Evolutionary conservation across 2,888 invertebrate genomes (phyloP).

Genomic region (Enchytraeus crypticus): DNA sequence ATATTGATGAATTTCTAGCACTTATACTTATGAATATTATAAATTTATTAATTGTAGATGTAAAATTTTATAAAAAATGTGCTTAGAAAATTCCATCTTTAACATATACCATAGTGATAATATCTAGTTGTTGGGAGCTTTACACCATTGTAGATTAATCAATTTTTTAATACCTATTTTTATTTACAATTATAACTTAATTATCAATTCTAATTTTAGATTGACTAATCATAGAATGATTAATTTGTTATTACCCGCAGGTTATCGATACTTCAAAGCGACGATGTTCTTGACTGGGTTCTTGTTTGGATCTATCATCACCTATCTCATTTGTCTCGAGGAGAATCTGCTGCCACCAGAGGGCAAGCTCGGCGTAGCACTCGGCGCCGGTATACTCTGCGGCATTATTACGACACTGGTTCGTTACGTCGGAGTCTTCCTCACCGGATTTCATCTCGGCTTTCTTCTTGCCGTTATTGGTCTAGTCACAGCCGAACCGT

Average conservation of each 20-base stretch:
- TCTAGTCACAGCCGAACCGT: slow-evolving; percentile 52
- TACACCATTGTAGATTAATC: too few species aligned
- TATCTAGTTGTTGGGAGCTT: too few species aligned
- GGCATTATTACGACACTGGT: slow-evolving; percentile 73
- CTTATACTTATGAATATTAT: too few species aligned
- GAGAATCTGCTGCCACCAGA: slow-evolving; percentile 63
- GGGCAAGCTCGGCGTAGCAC: slow-evolving; percentile 64
- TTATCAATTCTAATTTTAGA: not conserved
- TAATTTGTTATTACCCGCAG: slow-evolving; percentile 49
- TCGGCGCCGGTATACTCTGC: slow-evolving; percentile 66
- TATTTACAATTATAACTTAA: not conserved
- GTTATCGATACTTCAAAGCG: slow-evolving; percentile 78
- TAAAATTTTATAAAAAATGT: too few species aligned
- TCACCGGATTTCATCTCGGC: slow-evolving; percentile 71
- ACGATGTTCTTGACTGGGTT: slow-evolving; percentile 80
- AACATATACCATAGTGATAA: too few species aligned
- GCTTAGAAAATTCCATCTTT: too few species aligned
- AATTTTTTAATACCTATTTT: not conserved
- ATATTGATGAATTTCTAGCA: too few species aligned
- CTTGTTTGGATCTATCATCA: slow-evolving; percentile 71
- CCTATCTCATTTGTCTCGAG: slow-evolving; percentile 71
- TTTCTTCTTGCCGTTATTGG: slow-evolving; percentile 49
- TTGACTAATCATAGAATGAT: not conserved
- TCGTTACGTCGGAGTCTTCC: slow-evolving; percentile 71
- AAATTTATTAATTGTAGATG: too few species aligned